Base-by-base conservation (phyloP, 53 echinoderm and acorn worm genomes). In the Hippasteria phrygiana region DNA sequence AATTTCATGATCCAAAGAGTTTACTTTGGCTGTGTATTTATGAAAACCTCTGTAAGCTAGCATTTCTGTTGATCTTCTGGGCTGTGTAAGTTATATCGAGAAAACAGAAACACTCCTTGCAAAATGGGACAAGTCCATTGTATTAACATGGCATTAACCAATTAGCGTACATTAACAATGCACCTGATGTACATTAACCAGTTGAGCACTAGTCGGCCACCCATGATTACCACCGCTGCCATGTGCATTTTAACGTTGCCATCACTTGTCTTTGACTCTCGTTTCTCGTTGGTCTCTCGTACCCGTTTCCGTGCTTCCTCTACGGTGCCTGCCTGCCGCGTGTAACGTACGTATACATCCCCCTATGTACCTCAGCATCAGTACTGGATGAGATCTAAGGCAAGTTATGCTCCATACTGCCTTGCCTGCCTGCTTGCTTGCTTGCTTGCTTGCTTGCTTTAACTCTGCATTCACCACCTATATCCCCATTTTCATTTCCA, bases 311-410 rank as follows among this genome's bases (percentile, higher is more conserved):
- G 85, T 85, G 85, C 85, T 35, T 85, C 85, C 67, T 85, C 69
- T 71, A 85, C 85, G 85, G 85, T 85, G 85, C 85, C 75, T 79
- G 79, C 59, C 69, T 50, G 47, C 47, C 29, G 34, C 75, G 75
- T 75, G 3, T n/a, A n/a, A 40, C 55, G 78, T 77, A 48, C 69
- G 66, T 89, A 42, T 24, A 66, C 77, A 50, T 55, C 76, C 67
- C 80, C 91, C 56, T 55, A 48, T 72, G 51, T 87, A 74, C 88
- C 87, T 70, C 91, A 95, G 98, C 98, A 98, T 94, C 98, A 98
- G 71, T 95, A 98, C 87, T 98, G 98, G 98, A 95, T 98, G 89
- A 93, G 91, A 73, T 90, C 94, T 8, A 98, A 98, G 98, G 98
- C 98, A 98, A 98, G 98, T 98, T 80, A 87, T 71, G 77, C 86